Conservation (phyloP, 1,140 invertebrate species). For the fruit fly (Drosophila melanogaster) region Release_6_plus_ISO1_MT NT_037436.4:22757001-22757500, state of each 20-base stretch:
- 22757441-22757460: no score
- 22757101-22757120: no score
- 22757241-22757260: background rate
- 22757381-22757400: no score
- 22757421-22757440: no score
- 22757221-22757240: background rate
- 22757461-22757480: background rate
- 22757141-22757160: no score
- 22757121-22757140: no score
- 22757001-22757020: slow-evolving; percentile 7
- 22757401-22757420: no score
- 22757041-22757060: background rate
- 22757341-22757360: no score
- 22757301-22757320: no score
- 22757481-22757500: slow-evolving; percentile 21
- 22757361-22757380: no score
- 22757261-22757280: background rate
- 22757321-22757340: no score
- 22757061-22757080: slow-evolving; percentile 41
- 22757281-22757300: no score
- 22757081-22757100: slow-evolving; percentile 37
- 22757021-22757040: background rate
- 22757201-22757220: background rate
- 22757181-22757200: slow-evolving; percentile 2
- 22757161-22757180: slow-evolving; percentile 1